A percentile compares a stretch with the other conserved stretches of the same genome.
Conservation (phyloP, 2,888 invertebrate species). For the Andrena trimmerana region DNA sequence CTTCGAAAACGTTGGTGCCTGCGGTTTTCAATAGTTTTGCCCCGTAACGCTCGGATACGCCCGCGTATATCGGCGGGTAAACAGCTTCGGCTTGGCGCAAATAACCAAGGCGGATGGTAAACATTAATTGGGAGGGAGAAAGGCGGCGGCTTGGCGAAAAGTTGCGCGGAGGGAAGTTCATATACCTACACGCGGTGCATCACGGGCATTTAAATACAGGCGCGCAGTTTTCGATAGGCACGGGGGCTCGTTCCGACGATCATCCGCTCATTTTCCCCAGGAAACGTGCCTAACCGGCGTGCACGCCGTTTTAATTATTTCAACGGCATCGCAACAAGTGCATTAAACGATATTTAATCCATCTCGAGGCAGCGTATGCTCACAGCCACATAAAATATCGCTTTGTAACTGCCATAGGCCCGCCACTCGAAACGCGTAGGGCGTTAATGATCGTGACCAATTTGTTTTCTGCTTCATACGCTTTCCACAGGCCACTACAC, state of each 20-base stretch:
- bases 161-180: neutral
- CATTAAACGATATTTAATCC: conserved; percentile 59
- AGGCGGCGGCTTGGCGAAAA: neutral
- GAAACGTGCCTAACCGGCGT: conserved; percentile 41
- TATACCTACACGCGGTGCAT: neutral
- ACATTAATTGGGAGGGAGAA: conserved; percentile 28
- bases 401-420: conserved; percentile 62
- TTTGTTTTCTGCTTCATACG: conserved; percentile 77
- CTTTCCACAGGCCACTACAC: conserved; percentile 71
- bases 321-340: conserved; percentile 62
- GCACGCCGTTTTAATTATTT: conserved; percentile 44
- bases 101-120: conserved; percentile 24
- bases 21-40: conserved; percentile 65
- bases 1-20: conserved; percentile 48
- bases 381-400: conserved; percentile 57
- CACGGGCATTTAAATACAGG: neutral
- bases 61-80: conserved; percentile 26
- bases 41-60: conserved; percentile 25
- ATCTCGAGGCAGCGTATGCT: conserved; percentile 25
- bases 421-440: conserved; percentile 55
- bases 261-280: conserved; percentile 23
- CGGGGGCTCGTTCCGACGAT: conserved; percentile 11
- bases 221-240: neutral
- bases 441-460: conserved; percentile 79
- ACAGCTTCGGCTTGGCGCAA: conserved; percentile 27